phyloP scores from a whole-genome alignment of 1,140 invertebrate genomes.

The Drosophila oshimai region DNA sequence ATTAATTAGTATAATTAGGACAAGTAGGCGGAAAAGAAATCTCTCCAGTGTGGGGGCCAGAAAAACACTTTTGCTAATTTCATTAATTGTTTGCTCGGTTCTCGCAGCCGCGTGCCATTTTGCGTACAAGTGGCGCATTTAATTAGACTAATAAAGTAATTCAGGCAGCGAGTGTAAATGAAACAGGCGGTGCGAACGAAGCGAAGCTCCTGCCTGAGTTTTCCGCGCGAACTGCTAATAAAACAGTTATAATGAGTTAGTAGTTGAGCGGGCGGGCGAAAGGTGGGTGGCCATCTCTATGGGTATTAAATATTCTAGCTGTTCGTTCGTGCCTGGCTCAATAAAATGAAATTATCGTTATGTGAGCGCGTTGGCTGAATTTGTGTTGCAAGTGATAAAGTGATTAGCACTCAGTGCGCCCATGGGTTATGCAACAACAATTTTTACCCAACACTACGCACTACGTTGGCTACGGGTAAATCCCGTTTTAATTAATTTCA shows the following conservation, averaged over 20 bases:
- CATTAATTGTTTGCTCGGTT: conserved; percentile 67
- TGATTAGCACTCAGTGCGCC: conserved; percentile 49
- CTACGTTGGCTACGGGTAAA: conserved; percentile 33
- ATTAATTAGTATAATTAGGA: conserved; percentile 47
- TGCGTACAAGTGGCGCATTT: conserved; percentile 70
- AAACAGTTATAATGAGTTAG: conserved; percentile 75
- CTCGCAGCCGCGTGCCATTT: conserved; percentile 43
- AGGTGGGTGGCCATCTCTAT: not conserved
- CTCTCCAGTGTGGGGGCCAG: not conserved
- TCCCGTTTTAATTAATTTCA: conserved; percentile 73
- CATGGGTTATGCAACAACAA: conserved; percentile 58
- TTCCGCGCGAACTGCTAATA: conserved; percentile 52
- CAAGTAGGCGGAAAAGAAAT: conserved; percentile 1
- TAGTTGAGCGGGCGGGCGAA: not conserved
- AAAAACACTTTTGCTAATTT: conserved; percentile 63
- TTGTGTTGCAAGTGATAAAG: conserved; percentile 61
- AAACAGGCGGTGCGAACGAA: conserved; percentile 31
- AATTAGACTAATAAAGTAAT: conserved; percentile 80
- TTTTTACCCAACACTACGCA: conserved; percentile 28
- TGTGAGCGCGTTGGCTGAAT: conserved; percentile 18
- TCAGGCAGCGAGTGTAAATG: conserved; percentile 57
- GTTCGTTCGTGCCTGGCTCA: conserved; percentile 44
- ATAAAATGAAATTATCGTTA: conserved; percentile 59
- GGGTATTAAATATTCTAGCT: conserved; percentile 9
- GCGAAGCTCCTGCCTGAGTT: conserved; percentile 14